Evolutionary conservation across 2,113 vertebrate species (phyloP).

Genomic region (Nesoenas mayeri): DNA sequence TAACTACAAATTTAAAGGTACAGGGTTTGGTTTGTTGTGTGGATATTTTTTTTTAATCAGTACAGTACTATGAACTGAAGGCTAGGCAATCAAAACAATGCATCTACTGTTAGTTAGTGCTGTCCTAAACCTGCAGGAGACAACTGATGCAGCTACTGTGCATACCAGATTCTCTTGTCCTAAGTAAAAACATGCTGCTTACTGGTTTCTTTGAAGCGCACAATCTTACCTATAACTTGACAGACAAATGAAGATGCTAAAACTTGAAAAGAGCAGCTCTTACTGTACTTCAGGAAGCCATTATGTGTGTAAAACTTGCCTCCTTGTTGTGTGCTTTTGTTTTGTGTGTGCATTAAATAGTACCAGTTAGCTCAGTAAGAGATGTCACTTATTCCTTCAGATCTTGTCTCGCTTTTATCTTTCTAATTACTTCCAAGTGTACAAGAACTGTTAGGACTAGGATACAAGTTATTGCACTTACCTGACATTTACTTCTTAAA

Average conservation of each 20-base stretch:
- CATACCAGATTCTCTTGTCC: neutral
- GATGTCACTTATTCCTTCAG: neutral
- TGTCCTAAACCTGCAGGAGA: neutral
- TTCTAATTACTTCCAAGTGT: neutral
- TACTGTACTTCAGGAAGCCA: neutral
- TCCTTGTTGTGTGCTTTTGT: neutral
- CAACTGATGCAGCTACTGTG: neutral
- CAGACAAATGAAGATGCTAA: neutral
- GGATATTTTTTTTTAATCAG: neutral
- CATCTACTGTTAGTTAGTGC: neutral
- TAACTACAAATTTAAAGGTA: neutral
- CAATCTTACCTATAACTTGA: neutral
- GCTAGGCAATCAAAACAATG: neutral
- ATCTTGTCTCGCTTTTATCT: neutral
- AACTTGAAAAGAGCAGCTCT: neutral
- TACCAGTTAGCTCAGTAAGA: constrained; percentile 4
- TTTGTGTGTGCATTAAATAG: neutral
- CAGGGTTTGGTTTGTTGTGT: neutral
- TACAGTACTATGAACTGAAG: neutral
- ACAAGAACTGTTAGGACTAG: neutral
- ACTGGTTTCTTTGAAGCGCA: neutral
- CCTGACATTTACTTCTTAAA: neutral
- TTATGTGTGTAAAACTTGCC: neutral
- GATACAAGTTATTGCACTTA: neutral
- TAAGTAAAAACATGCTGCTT: neutral